Evolutionary conservation across 2,113 vertebrate species (phyloP).

Genomic region (Otocyon megalotis): DNA sequence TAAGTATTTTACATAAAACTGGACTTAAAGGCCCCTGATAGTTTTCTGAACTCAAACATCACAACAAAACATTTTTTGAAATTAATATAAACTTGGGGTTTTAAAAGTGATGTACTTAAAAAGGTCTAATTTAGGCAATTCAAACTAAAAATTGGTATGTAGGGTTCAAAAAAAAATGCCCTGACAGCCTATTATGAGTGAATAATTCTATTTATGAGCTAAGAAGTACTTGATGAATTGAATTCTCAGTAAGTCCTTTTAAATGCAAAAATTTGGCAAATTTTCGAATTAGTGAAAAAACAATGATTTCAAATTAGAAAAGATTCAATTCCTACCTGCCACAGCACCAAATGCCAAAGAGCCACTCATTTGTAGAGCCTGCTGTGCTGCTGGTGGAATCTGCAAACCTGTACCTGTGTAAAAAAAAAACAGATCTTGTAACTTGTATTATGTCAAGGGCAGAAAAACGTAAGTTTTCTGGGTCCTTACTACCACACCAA

Average conservation of each 20-base stretch:
- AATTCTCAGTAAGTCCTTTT: conserved; percentile 85
- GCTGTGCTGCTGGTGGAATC: conserved; percentile 98
- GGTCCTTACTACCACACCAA: neutral
- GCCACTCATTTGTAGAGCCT: conserved; percentile 97
- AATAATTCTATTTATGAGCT: neutral
- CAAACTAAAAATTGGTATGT: neutral
- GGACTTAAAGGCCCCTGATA: neutral
- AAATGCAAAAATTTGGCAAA: conserved; percentile 80
- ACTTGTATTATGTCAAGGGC: neutral
- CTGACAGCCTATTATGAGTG: neutral
- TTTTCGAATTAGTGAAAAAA: conserved; percentile 83
- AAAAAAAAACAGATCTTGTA: conserved; percentile 15
- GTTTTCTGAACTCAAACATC: neutral
- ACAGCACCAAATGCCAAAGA: conserved; percentile 97
- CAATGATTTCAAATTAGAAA: conserved; percentile 78
- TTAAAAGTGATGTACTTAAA: neutral
- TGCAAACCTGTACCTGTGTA: conserved; percentile 95
- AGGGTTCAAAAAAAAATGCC: neutral
- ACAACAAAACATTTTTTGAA: neutral
- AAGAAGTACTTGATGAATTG: conserved; percentile 84
- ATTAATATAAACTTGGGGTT: neutral
- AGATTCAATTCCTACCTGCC: conserved; percentile 90
- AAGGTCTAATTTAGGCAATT: neutral
- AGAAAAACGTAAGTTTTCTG: neutral
- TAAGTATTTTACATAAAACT: neutral